phyloP scores from a whole-genome alignment of 2,113 vertebrate genomes.

The Corydoras sp. region DNA sequence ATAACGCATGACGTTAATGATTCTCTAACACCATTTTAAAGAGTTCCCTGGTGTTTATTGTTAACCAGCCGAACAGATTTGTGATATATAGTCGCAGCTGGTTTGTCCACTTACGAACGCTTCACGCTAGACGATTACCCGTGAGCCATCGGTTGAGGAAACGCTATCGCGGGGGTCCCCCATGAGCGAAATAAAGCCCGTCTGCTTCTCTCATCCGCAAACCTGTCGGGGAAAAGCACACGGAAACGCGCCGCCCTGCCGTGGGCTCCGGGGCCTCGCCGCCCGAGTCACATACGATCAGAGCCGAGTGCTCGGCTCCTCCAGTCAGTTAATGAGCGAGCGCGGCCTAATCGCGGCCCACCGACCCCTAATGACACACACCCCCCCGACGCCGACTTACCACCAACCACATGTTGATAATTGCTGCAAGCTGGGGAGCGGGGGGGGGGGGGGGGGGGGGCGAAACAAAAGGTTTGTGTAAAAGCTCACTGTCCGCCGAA shows the following conservation, averaged over 20 bases:
- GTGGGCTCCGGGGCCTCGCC: too few species aligned
- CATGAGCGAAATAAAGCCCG: constrained; percentile 10
- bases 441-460: constrained; percentile 22
- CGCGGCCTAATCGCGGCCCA: constrained; percentile 33
- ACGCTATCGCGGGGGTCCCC: neutral
- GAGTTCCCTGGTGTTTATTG: too few species aligned
- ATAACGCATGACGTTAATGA: too few species aligned
- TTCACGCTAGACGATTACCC: neutral
- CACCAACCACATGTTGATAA: constrained; percentile 45
- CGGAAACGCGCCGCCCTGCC: too few species aligned
- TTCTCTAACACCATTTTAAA: too few species aligned
- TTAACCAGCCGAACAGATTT: too few species aligned
- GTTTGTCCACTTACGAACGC: constrained; percentile 14
- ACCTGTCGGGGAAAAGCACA: neutral
- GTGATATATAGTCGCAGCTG: constrained; percentile 6
- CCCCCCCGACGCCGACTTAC: constrained; percentile 35
- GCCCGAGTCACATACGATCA: constrained; percentile 28
- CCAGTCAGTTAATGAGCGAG: constrained; percentile 38
- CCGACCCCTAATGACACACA: constrained; percentile 33
- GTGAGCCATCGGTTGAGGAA: constrained; percentile 25
- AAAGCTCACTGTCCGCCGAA: constrained; percentile 31
- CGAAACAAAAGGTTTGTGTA: constrained; percentile 45
- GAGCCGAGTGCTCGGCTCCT: constrained; percentile 29
- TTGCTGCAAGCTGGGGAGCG: constrained; percentile 43
- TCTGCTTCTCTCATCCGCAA: constrained; percentile 12